Percentiles rank a stretch among this genome's conserved stretches.
Conservation (phyloP, 2,113 vertebrate species). For the Otocyon megalotis region DNA sequence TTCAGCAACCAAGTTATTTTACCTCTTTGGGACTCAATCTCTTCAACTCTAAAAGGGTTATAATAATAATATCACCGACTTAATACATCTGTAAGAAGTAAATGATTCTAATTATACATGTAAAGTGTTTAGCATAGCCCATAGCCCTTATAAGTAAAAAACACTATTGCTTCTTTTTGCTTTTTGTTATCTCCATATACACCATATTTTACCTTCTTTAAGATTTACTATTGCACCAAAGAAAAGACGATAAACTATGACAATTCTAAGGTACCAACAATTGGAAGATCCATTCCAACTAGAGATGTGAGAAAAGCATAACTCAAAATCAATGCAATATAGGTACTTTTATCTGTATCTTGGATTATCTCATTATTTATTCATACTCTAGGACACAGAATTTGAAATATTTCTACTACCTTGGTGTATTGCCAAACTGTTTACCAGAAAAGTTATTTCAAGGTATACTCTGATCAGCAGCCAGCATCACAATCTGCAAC, state of each 20-base stretch:
- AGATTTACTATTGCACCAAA: not conserved
- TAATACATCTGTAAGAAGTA: not conserved
- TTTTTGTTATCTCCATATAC: not conserved
- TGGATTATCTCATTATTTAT: conserved; percentile 21
- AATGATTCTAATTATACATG: not conserved
- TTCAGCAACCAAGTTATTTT: conserved; percentile 17
- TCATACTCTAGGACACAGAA: not conserved
- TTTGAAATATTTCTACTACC: not conserved
- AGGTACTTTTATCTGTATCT: not conserved
- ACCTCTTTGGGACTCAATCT: not conserved
- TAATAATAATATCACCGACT: not conserved
- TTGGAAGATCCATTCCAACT: not conserved
- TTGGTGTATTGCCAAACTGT: not conserved
- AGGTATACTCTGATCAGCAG: not conserved
- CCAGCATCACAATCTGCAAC: not conserved
- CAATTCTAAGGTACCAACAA: not conserved
- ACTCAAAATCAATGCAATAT: not conserved
- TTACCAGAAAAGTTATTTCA: conserved; percentile 41
- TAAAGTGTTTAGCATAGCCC: not conserved
- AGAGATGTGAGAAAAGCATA: not conserved
- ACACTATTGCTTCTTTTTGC: not conserved
- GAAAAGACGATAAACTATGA: not conserved
- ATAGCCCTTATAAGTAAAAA: not conserved
- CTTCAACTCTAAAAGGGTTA: not conserved
- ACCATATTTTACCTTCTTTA: not conserved